These are phyloP conservation scores for Ormyrus nitidulus DNA, from an alignment of 2,888 invertebrate species.

Conservation along the genomic window DNA sequence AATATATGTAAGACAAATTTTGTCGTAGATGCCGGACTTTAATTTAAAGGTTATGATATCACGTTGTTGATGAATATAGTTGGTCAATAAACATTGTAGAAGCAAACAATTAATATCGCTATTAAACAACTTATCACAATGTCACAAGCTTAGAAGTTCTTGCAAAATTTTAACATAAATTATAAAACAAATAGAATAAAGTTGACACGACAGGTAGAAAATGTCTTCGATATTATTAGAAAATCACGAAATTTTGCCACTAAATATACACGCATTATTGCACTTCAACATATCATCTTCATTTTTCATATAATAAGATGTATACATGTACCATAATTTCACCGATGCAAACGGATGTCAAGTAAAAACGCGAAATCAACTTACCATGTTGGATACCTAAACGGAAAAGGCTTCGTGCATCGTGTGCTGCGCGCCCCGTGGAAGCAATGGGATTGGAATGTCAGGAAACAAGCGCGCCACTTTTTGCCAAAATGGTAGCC, in stretches of 20 bases:
- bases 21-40: not conserved
- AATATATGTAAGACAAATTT: too few species aligned
- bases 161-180: not conserved
- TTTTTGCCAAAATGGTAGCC: conserved; percentile 45
- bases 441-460: conserved; percentile 33
- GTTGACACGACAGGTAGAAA: not conserved
- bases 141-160: not conserved
- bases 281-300: conserved; percentile 58
- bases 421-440: conserved; percentile 30
- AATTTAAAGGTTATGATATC: conserved; percentile 47
- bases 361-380: conserved; percentile 60
- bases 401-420: conserved; percentile 63
- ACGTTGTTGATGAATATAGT: conserved; percentile 48
- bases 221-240: conserved; percentile 4
- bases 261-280: conserved; percentile 58
- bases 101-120: not conserved
- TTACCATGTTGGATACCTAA: conserved; percentile 71
- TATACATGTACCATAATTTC: conserved; percentile 25
- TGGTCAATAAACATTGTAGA: conserved; percentile 18
- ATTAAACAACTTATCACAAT: not conserved
- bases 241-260: conserved; percentile 31
- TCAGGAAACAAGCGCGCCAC: conserved; percentile 36
- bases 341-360: conserved; percentile 67
- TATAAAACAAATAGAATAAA: conserved; percentile 12
- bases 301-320: conserved; percentile 53